Evolutionary conservation across 1,140 invertebrate species (phyloP), one percentile per base, ranked within the genome.

Genomic region (Cotesia vestalis): DNA sequence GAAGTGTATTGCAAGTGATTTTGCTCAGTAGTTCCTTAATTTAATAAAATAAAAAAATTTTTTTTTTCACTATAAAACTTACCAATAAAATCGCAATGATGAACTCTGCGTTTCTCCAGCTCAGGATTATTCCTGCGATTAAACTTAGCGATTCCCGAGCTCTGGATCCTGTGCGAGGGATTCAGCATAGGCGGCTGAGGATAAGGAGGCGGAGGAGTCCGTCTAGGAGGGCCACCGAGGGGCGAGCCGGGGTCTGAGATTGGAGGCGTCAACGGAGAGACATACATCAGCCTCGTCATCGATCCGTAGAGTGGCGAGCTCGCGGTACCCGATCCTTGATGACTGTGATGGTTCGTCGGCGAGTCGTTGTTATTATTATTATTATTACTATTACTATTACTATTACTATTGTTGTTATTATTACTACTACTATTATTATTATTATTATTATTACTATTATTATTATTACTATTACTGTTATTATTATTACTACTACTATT

Each of bases 71-170:
- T 17, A 17, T 17, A 17, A 59, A 69, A 34, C 89, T 91, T 88
- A 97, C 96, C 95, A 79, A 95, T 91, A 86, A 96, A 98, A 88
- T 96, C 94, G 88, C 97, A 98, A 84, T 96, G 96, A 85, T 98
- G 97, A 75, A 98, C 96, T 80, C 96, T 86, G 76, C 96, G 89
- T 85, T 97, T 98, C 84, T 98, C 97, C 73, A 98, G 85, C 84
- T 98, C 96, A 0, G 96, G 97, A 87, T 98, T 98, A 85, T 98
- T 98, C 78, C 96, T 90, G 74, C 97, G 89, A 87, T 98, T 98
- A 88, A 97, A 97, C 81, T 92, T 92, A 55, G 84, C 67, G 73
- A 87, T 82, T 75, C 80, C 84, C 60, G 77, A 86, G 51, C 80
- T 84, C 75, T 83, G 87, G 60, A 85, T 84, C 63, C 82, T 78